phyloP scores from a whole-genome alignment of 35 echinoderm and acorn worm species.

The Ophiothrix spiculata region DNA sequence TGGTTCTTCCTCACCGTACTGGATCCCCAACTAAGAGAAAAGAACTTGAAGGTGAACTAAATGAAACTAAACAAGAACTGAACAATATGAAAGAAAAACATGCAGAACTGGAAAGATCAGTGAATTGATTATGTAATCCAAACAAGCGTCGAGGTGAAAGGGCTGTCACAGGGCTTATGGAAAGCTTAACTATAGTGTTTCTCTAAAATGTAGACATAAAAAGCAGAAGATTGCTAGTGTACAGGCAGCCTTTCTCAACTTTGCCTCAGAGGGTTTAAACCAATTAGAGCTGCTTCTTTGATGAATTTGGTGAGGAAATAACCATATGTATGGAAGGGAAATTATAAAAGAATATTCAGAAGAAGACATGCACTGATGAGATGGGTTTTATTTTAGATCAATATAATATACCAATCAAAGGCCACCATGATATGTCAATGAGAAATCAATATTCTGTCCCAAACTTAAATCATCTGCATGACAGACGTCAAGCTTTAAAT shows the following conservation, averaged over 20 bases:
- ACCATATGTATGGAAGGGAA: slow-evolving; percentile 22
- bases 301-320: slow-evolving; percentile 55
- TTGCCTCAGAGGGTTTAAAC: slow-evolving; percentile 15
- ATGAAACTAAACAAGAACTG: too few species aligned
- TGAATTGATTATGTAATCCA: too few species aligned
- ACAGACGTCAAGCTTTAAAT: slow-evolving; percentile 43
- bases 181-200: too few species aligned
- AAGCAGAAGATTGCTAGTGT: slow-evolving; percentile 32
- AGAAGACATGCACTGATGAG: slow-evolving; percentile 47
- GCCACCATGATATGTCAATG: slow-evolving; percentile 45
- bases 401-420: slow-evolving; percentile 43
- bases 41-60: too few species aligned
- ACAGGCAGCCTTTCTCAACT: slow-evolving; percentile 16
- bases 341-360: slow-evolving; percentile 8
- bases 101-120: too few species aligned
- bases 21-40: too few species aligned
- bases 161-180: too few species aligned
- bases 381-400: slow-evolving; percentile 44
- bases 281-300: slow-evolving; percentile 10
- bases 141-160: too few species aligned
- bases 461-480: slow-evolving; percentile 15
- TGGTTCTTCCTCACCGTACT: too few species aligned
- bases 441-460: slow-evolving; percentile 22
- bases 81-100: too few species aligned
- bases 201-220: slow-evolving; percentile 48